These are phyloP conservation scores for Eristalis pertinax DNA, from an alignment of 2,888 invertebrate genomes.

Conservation along the genomic window DNA sequence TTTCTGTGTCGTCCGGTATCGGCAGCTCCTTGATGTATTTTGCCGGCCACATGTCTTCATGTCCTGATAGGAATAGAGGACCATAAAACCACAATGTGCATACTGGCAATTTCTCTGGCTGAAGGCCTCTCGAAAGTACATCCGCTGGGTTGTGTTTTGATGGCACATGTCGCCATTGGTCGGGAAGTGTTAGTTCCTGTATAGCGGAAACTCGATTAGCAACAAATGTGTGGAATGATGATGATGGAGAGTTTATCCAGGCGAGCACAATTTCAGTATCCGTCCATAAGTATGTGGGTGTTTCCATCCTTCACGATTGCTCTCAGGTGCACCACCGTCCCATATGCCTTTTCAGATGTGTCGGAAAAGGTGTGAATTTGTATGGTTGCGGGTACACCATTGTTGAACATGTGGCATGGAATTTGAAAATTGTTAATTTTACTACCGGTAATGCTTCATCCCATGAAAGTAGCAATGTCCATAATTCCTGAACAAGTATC, in stretches of 20 bases:
- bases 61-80: too few species aligned
- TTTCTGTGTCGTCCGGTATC: neutral
- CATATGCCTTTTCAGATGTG: too few species aligned
- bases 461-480: conserved; percentile 54
- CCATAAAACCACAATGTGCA: too few species aligned
- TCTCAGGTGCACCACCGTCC: too few species aligned
- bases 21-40: neutral
- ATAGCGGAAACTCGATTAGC: too few species aligned
- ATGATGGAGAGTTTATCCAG: conserved; percentile 26
- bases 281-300: conserved; percentile 29
- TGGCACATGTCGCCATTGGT: too few species aligned
- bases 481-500: conserved; percentile 55
- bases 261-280: conserved; percentile 29
- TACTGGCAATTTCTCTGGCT: too few species aligned
- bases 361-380: neutral
- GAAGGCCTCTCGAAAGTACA: too few species aligned
- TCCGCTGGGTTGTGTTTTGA: too few species aligned
- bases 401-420: conserved; percentile 24
- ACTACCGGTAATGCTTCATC: conserved; percentile 38
- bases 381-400: neutral
- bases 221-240: too few species aligned
- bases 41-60: conserved; percentile 4
- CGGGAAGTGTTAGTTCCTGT: too few species aligned
- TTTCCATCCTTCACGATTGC: too few species aligned
- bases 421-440: conserved; percentile 19